These are phyloP conservation scores for Aphelinus certus DNA, from an alignment of 1,140 invertebrate genomes.

Conservation along the genomic window DNA sequence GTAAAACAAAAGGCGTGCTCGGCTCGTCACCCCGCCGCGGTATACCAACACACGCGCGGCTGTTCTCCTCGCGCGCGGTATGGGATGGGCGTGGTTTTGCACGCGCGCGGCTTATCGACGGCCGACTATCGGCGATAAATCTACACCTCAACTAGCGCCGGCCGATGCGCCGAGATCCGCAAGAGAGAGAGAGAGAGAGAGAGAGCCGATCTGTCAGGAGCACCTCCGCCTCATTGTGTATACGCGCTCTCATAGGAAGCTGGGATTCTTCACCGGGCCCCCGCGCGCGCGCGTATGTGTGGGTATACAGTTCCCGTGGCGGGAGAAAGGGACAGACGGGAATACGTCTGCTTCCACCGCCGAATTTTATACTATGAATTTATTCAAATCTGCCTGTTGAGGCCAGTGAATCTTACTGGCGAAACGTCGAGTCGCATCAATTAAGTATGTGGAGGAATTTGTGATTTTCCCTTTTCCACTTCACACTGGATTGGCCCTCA, in stretches of 20 bases:
- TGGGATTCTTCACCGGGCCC: too few relatives aligned
- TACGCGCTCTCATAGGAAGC: too few relatives aligned
- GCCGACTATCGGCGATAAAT: slow-evolving; percentile 60
- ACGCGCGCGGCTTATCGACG: slow-evolving; percentile 56
- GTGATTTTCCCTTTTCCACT: too few relatives aligned
- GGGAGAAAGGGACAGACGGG: neutral
- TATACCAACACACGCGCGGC: neutral
- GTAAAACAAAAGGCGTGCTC: neutral
- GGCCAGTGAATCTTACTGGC: too few relatives aligned
- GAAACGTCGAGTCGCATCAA: too few relatives aligned
- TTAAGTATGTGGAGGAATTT: too few relatives aligned
- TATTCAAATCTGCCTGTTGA: too few relatives aligned
- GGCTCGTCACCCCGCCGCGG: neutral
- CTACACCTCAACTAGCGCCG: slow-evolving; percentile 58
- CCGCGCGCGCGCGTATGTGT: neutral
- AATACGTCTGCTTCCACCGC: neutral
- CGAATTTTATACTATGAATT: too few relatives aligned
- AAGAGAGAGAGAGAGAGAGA: neutral
- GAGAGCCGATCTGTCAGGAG: neutral
- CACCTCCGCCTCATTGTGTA: too few relatives aligned
- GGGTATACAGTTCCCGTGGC: neutral
- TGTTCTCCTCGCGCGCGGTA: slow-evolving; percentile 8
- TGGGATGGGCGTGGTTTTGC: slow-evolving; percentile 58
- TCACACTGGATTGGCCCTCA: too few relatives aligned
- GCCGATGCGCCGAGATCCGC: slow-evolving; percentile 43